These are phyloP conservation scores for Buteo buteo DNA, from an alignment of 2,113 vertebrate genomes.

Conservation along the genomic window DNA sequence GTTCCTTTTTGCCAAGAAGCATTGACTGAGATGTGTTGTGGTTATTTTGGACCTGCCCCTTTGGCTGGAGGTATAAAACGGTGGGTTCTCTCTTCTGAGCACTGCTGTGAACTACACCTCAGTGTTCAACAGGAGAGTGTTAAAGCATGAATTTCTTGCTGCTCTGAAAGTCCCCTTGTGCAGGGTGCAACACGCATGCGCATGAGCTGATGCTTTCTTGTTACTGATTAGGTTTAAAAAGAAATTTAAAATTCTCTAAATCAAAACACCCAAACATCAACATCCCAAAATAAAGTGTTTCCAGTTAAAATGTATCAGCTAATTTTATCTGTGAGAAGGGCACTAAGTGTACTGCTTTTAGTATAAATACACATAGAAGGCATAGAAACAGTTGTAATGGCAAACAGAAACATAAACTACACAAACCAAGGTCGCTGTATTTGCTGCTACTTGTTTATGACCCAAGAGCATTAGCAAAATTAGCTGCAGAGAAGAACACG, in stretches of 20 bases:
- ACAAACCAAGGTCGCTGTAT: not conserved
- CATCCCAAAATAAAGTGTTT: not conserved
- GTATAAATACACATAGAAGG: constrained; percentile 31
- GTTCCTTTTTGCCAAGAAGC: not conserved
- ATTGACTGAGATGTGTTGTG: not conserved
- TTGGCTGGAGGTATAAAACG: not conserved
- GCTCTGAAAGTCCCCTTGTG: not conserved
- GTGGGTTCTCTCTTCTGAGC: not conserved
- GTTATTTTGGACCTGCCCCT: not conserved
- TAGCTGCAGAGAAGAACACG: not conserved
- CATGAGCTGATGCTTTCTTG: not conserved
- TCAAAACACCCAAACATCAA: not conserved
- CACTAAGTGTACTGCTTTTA: constrained; percentile 43
- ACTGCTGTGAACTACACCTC: not conserved
- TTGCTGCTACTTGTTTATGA: constrained; percentile 17
- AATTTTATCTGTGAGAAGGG: constrained; percentile 42
- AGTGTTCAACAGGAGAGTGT: not conserved
- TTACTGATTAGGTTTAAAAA: not conserved
- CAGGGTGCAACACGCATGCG: not conserved
- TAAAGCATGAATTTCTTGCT: not conserved
- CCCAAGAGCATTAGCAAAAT: not conserved
- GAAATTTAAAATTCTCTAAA: not conserved
- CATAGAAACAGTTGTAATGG: constrained; percentile 25
- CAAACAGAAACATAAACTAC: not conserved
- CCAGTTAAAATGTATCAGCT: not conserved